Percentiles rank a stretch among this genome's conserved stretches.
Conservation (phyloP, 2,113 vertebrate species). For the Ciconia boyciana region DNA sequence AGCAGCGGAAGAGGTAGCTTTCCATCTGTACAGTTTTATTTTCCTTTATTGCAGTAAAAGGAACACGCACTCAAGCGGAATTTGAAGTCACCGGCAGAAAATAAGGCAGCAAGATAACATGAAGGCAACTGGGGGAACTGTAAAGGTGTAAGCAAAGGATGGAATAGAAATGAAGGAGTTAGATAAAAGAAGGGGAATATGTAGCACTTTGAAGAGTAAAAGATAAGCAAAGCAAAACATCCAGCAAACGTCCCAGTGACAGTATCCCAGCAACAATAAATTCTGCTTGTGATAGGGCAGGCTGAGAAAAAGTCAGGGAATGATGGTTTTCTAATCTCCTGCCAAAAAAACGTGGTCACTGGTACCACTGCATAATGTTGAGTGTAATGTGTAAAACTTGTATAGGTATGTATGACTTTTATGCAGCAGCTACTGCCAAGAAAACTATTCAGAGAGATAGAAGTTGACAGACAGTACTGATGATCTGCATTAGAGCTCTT, state of each 20-base stretch:
- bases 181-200: background rate
- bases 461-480: background rate
- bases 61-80: background rate
- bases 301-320: background rate
- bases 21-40: background rate
- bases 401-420: background rate
- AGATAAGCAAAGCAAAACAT: background rate
- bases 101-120: background rate
- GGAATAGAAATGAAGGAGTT: constrained; percentile 14
- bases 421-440: background rate
- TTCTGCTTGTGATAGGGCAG: background rate
- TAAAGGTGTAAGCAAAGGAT: background rate
- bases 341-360: background rate
- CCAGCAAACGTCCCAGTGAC: background rate
- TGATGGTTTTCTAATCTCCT: background rate
- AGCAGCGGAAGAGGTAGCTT: background rate
- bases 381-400: background rate
- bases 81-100: background rate
- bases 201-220: background rate
- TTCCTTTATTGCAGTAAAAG: background rate
- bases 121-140: background rate
- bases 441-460: background rate
- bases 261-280: constrained; percentile 47
- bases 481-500: background rate
- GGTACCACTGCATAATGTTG: background rate